Evolutionary conservation across 1,140 invertebrate species (phyloP), one percentile per base, ranked within the genome.

Genomic region (Ctenoplectra terminalis): DNA sequence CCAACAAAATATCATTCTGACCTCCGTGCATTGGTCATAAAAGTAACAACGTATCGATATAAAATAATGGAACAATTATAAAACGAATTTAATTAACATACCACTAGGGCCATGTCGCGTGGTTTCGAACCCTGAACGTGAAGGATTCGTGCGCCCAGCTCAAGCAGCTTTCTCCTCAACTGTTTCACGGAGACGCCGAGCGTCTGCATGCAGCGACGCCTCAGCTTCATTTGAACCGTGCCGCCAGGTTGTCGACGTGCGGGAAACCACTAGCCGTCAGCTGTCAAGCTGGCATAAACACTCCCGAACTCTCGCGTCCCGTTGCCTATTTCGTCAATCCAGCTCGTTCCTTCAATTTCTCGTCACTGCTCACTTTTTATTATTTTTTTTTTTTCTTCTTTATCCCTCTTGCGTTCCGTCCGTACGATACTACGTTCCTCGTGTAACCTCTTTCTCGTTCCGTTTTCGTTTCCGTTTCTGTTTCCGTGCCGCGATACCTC

Each of bases 151-250:
- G 92, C 90, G 69, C 91, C 90, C 84, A 92, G 89, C 82, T 93
- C 92, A 80, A 93, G 86, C 71, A 93, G 89, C 90, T 93, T 93
- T 87, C 90, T 92, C 88, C 92, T 89, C 86, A 93, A 89, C 89
- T 92, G 92, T 90, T 93, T 92, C 69, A 93, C 91, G 77, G 92
- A 93, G 92, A 93, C 92, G 92, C 92, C 92, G 90, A 93, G 92
- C 92, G 92, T 93, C 92, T 93, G 92, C 88, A 93, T 92, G 90
- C 92, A 92, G 91, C 91, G 92, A 91, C 92, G 92, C 90, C 91
- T 90, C 89, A 93, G 91, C 92, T 93, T 93, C 92, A 93, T 93
- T 93, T 92, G 92, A 92, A 91, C 90, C 89, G 88, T 83, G 88
- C 91, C 91, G 90, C 91, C 91, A 92, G 91, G 88, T 92, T 92